Evolutionary conservation across 2,797 vertebrate species (phyloP), one percentile per base, ranked within the genome.

Genomic region (Propithecus deckenii): DNA sequence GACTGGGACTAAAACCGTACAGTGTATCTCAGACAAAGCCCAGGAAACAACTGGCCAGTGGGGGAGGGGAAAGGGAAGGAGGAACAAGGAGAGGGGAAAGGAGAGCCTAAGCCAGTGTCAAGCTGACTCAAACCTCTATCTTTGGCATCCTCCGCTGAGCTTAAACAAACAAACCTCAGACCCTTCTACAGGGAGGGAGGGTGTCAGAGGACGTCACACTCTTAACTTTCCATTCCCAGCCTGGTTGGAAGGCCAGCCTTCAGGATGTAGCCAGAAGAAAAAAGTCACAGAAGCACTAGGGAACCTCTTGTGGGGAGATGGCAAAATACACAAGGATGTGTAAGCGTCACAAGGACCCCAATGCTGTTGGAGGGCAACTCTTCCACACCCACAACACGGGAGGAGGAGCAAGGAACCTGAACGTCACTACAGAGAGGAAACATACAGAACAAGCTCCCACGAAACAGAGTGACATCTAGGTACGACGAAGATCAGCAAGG

Each of bases 131-230:
- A 98, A 97, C 94, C 89, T 98, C 97, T 97, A 96, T 61, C 94
- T 98, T 98, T 93, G 71, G 98, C 94, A 80, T 97, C 98, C 97
- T 96, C 55, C 28, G 89, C 86, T 81, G 78, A 71, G 97, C 86
- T 97, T 97, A 98, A 96, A 86, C 96, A 63, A 98, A 94, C 98
- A 97, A 98, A 98, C 98, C 98, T 98, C 71, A 91, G 92, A 67
- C 94, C 69, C 63, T 94, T 95, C 96, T 20, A 91, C n/a, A 76
- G 18, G 75, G 86, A 80, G 25, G 35, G 78, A 86, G 97, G 85
- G 91, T 83, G 72, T 89, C 76, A 72, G 96, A 96, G 92, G 95
- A 98, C 95, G 97, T 98, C 98, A 98, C 79, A 72, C 97, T 97
- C 97, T 97, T 96, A 89, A 9, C 78, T 95, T 98, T 98, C 98